Base-by-base conservation (phyloP, 2,888 invertebrate species). In the Eupelmus urozonus region DNA sequence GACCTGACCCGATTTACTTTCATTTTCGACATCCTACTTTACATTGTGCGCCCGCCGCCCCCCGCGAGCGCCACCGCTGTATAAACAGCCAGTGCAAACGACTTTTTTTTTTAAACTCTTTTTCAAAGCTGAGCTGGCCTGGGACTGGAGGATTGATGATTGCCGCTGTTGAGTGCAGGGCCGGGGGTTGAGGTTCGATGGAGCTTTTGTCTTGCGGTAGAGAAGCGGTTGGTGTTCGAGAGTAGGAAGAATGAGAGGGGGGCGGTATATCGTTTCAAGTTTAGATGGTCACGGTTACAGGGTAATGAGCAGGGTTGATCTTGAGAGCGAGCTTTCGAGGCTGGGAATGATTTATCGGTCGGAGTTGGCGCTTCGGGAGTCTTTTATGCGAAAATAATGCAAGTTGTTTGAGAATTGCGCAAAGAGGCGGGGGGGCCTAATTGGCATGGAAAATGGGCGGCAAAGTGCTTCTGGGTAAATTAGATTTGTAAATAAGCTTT, bases 1-100 rank as follows among this genome's bases (percentile, higher is more conserved):
- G 71, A 74, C 66, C 77, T 65, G 80, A 70, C 70, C 63, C 77
- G 25, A 66, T 80, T 74, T 80, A 80, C 80, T 80, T 80, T 80
- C 80, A 60, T 77, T 80, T 80, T 80, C 76, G 76, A 49, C 78
- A 70, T 60, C 74, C 70, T 59, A 66, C 42, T 66, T 74, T 62
- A 29, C 34, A 60, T 18, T 53, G 29, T 20, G 45, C 23, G 29
- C 29, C 34, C 62, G 65, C 34, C 29, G 51, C 66, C 34, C 34
- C 34, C 9, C 34, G 34, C 34, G 34, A 3, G 3, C 34, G 40
- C 40, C 27, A 1, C 4, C n/a, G 59, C 11, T 62, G 20, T 62
- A 34, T 34, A 34, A 34, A 34, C 34, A 34, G 9, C 9, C 5
- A 5, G 34, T 34, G 34, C 34, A 5, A 34, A 34, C 34, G 34